Base-by-base conservation (phyloP, 2,113 vertebrate genomes). In the Antennarius striatus region DNA sequence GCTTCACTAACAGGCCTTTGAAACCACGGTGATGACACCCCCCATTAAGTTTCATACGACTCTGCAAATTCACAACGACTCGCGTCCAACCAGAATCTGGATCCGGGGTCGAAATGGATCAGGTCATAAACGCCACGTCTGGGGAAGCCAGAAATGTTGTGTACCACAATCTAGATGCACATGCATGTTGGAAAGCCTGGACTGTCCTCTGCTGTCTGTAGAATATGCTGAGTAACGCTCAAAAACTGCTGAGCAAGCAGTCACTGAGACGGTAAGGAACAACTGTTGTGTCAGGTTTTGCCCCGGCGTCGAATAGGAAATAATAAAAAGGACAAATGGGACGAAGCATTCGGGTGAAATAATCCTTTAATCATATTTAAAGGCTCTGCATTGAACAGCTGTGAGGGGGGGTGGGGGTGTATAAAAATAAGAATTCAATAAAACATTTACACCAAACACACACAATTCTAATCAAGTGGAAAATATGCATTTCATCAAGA, bases 311-410 rank as follows among this genome's bases (percentile, higher is more conserved):
- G 17, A 12, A 32, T 36, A 22, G 56, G 15, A 54, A 40, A 40
- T 45, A 12, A 28, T 22, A 65, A 56, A 61, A 77, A 81, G 49
- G 4, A 46, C 22, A 22, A 22, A 22, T 22, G 22, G 22, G 22
- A 22, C 22, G 22, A 68, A 29, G 66, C 28, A 55, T 72, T 65
- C 53, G 14, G 29, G 12, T 17, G 36, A 79, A 63, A 47, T 48
- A 71, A 58, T 68, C 56, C 50, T 81, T 78, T 68, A 83, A 80
- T 81, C 66, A 63, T 77, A 39, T 70, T 66, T 59, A 64, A 78
- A 83, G 58, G 59, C 55, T 78, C 61, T 71, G 66, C 22, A 22
- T 22, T 75, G 56, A 84, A 77, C 75, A 60, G 40, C 48, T 6
- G 9, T n/a, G 7, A 67, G 15, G 22, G 1, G 49, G 32, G 46